Conservation (phyloP, 2,888 invertebrate species). For the Ectemnius lituratus region DNA sequence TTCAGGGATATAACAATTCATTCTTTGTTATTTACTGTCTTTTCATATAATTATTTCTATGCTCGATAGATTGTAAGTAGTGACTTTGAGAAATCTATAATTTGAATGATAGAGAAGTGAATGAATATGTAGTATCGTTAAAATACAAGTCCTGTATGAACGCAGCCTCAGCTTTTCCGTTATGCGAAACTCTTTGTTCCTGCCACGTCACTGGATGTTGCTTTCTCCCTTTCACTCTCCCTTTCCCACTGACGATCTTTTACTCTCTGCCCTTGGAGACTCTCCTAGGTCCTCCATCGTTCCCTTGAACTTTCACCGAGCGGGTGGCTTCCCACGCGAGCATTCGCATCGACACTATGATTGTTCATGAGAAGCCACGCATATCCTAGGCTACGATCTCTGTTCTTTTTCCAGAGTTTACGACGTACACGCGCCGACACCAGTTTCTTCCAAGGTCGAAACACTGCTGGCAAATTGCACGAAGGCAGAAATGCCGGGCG, state of each 20-base stretch:
- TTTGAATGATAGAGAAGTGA: too few relatives aligned
- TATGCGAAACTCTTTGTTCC: constrained; percentile 20
- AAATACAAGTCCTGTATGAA: not conserved
- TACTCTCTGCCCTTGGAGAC: constrained; percentile 24
- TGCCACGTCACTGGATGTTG: constrained; percentile 24
- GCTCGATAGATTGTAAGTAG: too few relatives aligned
- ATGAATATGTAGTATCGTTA: too few relatives aligned
- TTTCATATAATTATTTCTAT: too few relatives aligned
- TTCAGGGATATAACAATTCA: too few relatives aligned
- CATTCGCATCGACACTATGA: constrained; percentile 21
- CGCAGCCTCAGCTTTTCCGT: constrained; percentile 8
- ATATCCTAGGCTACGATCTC: too few relatives aligned
- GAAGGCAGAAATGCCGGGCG: too few relatives aligned
- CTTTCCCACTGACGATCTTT: constrained; percentile 3
- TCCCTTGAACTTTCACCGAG: constrained; percentile 51
- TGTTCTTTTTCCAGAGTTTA: constrained; percentile 31
- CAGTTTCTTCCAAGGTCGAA: not conserved
- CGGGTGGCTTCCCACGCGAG: constrained; percentile 35
- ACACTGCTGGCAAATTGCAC: constrained; percentile 23
- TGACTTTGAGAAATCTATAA: too few relatives aligned
- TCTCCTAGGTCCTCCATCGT: constrained; percentile 33
- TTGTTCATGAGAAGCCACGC: too few relatives aligned
- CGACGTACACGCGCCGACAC: constrained; percentile 10
- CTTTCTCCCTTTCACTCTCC: constrained; percentile 36
- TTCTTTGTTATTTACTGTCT: too few relatives aligned